Conservation (phyloP, 2,888 invertebrate species). For the Ophion ventricosus region DNA sequence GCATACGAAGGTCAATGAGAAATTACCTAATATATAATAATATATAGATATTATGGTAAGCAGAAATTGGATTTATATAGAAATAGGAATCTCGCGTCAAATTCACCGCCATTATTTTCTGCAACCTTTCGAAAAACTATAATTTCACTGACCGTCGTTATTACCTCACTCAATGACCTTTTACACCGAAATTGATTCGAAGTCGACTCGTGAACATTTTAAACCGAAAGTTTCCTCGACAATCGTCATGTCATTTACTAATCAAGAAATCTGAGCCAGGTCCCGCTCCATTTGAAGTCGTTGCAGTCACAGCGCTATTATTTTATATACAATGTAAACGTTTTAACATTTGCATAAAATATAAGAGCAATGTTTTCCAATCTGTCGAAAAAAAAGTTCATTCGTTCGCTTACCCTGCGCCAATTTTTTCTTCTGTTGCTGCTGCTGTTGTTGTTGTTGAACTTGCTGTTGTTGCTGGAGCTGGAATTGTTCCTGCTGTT, state of each 20-base stretch:
- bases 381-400: not conserved
- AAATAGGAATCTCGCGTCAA: too few species aligned
- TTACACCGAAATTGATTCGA: not conserved
- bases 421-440: slow-evolving; percentile 71
- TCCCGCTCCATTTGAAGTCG: too few species aligned
- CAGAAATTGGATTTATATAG: too few species aligned
- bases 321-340: not conserved
- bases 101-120: too few species aligned
- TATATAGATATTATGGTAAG: too few species aligned
- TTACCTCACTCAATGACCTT: too few species aligned
- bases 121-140: too few species aligned
- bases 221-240: too few species aligned
- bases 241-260: too few species aligned
- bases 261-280: not conserved
- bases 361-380: not conserved
- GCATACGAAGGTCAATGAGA: too few species aligned
- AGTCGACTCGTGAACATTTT: not conserved
- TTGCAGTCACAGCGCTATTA: not conserved
- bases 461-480: slow-evolving; percentile 72
- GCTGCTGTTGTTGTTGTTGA: slow-evolving; percentile 70
- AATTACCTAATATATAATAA: too few species aligned
- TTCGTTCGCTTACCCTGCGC: slow-evolving; percentile 69
- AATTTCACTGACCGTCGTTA: too few species aligned
- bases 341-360: not conserved
- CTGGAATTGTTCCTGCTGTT: slow-evolving; percentile 74